Base-by-base conservation (phyloP, 2,113 vertebrate species). In the Gracilinanus agilis region DNA sequence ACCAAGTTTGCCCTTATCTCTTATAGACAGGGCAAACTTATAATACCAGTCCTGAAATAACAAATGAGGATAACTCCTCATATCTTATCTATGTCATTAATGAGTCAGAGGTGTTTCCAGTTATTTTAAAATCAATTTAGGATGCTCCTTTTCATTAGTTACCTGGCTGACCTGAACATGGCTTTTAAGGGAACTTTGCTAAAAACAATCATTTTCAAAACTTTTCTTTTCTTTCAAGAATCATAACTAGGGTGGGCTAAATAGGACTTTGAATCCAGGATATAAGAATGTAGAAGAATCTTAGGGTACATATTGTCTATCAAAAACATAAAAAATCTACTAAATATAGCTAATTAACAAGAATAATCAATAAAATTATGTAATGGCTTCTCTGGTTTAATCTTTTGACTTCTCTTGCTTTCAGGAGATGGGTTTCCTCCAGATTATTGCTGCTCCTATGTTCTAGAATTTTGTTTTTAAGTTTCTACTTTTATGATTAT, bases 11-110 rank as follows among this genome's bases (percentile, higher is more conserved):
- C 21, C 88, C 55, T 94, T 95, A 96, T 94, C 95, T 94, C 55
- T 93, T 90, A 95, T 53, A 23, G 29, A 93, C 44, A 94, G 49
- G 44, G 44, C 67, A 25, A 93, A 96, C 95, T 88, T 92, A 93
- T 95, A 96, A 67, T 55, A 75, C n/a, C 19, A 55, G 49, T 44
- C 53, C 90, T 92, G 55, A 92, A 91, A 88, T 5, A 54, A 89
- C 93, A 55, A 53, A 9, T 34, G 54, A 91, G 90, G 90, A 93
- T 88, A 94, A 93, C 6, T 9, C 9, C 29, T 58, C 91, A 91
- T 92, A 90, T 13, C 11, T 94, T 94, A 95, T 95, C 90, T 95
- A 40, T 90, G 44, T 3, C 29, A 89, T 61, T 94, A 88, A 89
- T 91, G 61, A 92, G 29, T 49, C 56, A 44, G 3, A 0, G 16